phyloP scores from a whole-genome alignment of 2,113 vertebrate species.

The Ahaetulla prasina region DNA sequence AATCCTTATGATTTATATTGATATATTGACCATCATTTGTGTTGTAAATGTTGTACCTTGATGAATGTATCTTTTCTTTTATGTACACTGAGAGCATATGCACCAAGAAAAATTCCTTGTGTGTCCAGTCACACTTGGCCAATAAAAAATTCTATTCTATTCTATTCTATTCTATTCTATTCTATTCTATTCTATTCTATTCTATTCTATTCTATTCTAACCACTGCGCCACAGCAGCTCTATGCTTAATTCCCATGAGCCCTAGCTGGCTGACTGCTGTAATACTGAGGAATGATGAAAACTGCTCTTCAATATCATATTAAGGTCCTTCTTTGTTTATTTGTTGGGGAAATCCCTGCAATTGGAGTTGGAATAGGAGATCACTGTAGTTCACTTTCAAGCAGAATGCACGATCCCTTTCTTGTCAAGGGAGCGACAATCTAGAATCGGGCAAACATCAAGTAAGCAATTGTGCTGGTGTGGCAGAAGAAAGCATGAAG shows the following conservation, averaged over 20 bases:
- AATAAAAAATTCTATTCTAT: too few relatives aligned
- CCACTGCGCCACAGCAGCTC: too few relatives aligned
- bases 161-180: too few relatives aligned
- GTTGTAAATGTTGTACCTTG: too few relatives aligned
- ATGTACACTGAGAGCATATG: too few relatives aligned
- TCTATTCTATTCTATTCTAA: too few relatives aligned
- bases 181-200: too few relatives aligned
- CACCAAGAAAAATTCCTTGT: too few relatives aligned
- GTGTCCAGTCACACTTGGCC: too few relatives aligned
- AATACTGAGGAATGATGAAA: neutral
- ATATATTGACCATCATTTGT: too few relatives aligned
- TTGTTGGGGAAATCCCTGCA: neutral
- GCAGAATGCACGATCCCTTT: neutral
- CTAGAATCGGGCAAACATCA: neutral
- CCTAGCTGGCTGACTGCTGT: neutral
- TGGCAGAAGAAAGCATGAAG: neutral
- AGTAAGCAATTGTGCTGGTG: neutral
- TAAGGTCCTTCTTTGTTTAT: neutral
- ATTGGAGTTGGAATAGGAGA: neutral
- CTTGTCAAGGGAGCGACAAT: neutral
- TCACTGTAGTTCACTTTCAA: neutral
- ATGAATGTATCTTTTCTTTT: too few relatives aligned
- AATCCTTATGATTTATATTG: too few relatives aligned
- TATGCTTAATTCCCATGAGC: neutral
- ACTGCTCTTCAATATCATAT: neutral